Base-by-base conservation (phyloP, 2,888 invertebrate genomes). In the Doris montereyensis region DNA sequence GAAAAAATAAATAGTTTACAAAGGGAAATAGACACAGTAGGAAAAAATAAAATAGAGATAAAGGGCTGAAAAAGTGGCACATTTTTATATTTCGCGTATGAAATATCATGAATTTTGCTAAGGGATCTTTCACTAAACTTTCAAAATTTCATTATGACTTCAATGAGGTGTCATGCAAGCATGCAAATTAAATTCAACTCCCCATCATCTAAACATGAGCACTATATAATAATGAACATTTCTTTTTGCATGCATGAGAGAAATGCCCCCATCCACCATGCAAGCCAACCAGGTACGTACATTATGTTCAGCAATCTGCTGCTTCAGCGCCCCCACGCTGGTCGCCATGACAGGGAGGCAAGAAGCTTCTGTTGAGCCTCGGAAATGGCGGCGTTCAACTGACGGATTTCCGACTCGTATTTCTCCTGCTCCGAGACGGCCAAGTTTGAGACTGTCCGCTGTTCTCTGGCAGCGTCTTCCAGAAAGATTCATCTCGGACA, bases 271-370 rank as follows among this genome's bases (percentile, higher is more conserved):
- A 75, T 74, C 77, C 76, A 68, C 76, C n/a, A 28, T 58, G 70
- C 73, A 65, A 79, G 73, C 32, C 76, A 65, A n/a, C 13, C 34
- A 81, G 71, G 77, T 83, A 87, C 88, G 80, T 86, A 88, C 88
- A 85, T 87, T 85, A 81, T 85, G 85, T 78, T 87, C 87, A 70
- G 85, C 81, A 58, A 88, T 86, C 86, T 88, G 88, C 75, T 86
- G 84, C 80, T 87, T 88, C 62, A 89, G 84, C 41, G 85, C 85
- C 35, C 86, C 85, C 52, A 88, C 87, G 81, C 86, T 87, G 34
- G 86, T 82, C 4, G 87, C 87, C 78, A 83, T 83, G 52, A 87
- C 86, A n/a, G n/a, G 4, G 88, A 85, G 13, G 85, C 85, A 28
- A 86, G 78, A 35, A 88, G 81, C 68, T 86, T 82, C 30, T 86